Percentiles rank a stretch among this genome's conserved stretches.
These are phyloP conservation scores for Balearica regulorum DNA, from an alignment of 2,797 vertebrate species.

Conservation along the genomic window DNA sequence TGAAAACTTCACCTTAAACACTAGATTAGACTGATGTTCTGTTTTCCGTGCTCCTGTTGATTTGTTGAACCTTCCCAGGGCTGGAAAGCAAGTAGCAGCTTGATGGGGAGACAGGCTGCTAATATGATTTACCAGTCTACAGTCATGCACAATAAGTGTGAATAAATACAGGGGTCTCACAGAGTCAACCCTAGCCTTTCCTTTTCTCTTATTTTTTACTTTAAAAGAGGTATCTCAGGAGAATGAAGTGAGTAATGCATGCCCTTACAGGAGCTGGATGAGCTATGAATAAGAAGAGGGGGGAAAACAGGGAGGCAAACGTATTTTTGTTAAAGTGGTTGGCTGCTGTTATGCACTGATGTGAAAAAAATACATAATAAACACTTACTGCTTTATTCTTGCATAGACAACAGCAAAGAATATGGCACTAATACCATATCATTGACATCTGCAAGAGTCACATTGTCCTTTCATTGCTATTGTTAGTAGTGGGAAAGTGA, in stretches of 20 bases:
- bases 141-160: slow-evolving; percentile 94
- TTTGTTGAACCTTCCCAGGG: slow-evolving; percentile 89
- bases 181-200: slow-evolving; percentile 86
- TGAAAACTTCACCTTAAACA: slow-evolving; percentile 88
- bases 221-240: slow-evolving; percentile 80
- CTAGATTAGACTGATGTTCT: slow-evolving; percentile 92
- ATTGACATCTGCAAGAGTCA: neutral
- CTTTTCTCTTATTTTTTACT: slow-evolving; percentile 78
- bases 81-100: slow-evolving; percentile 85
- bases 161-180: slow-evolving; percentile 86
- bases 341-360: slow-evolving; percentile 64
- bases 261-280: slow-evolving; percentile 81
- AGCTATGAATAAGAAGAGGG: slow-evolving; percentile 70
- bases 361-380: slow-evolving; percentile 50
- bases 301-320: slow-evolving; percentile 62
- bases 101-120: slow-evolving; percentile 84
- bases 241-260: slow-evolving; percentile 81
- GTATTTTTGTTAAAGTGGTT: slow-evolving; percentile 74
- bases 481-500: neutral
- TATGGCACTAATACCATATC: neutral
- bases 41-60: slow-evolving; percentile 91
- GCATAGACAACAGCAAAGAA: slow-evolving; percentile 3
- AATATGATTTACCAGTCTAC: slow-evolving; percentile 93
- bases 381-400: slow-evolving; percentile 53
- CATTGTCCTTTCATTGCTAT: neutral